Conservation (phyloP, 2,113 vertebrate genomes). For the Condylura cristata region DNA sequence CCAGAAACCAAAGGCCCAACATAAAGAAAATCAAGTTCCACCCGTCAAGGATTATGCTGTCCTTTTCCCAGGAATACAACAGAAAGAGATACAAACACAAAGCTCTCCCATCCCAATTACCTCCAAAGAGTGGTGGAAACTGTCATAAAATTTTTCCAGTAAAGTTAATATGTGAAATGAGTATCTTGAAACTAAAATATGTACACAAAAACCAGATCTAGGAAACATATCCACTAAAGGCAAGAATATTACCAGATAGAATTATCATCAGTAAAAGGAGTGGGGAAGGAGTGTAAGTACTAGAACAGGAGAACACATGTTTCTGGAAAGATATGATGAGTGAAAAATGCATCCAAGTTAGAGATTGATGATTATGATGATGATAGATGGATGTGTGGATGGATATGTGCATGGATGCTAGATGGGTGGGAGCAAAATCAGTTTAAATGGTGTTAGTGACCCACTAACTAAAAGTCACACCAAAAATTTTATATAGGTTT, state of each 20-base stretch:
- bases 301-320: background rate
- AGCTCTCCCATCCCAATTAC: background rate
- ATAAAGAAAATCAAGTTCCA: background rate
- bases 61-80: background rate
- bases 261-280: background rate
- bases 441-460: background rate
- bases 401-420: too few species aligned
- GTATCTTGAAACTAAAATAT: background rate
- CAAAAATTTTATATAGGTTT: background rate
- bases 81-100: background rate
- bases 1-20: background rate
- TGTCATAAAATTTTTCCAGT: background rate
- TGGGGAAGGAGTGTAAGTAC: background rate
- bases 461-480: background rate
- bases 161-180: background rate
- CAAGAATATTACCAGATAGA: background rate
- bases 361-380: background rate
- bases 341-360: background rate
- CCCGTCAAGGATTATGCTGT: background rate
- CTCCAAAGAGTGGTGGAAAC: background rate
- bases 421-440: background rate
- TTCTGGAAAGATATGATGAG: background rate
- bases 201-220: background rate
- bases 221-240: background rate
- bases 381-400: too few species aligned